These are phyloP conservation scores for Sminthurinus signatus DNA, from an alignment of 1,140 invertebrate species.

Conservation along the genomic window DNA sequence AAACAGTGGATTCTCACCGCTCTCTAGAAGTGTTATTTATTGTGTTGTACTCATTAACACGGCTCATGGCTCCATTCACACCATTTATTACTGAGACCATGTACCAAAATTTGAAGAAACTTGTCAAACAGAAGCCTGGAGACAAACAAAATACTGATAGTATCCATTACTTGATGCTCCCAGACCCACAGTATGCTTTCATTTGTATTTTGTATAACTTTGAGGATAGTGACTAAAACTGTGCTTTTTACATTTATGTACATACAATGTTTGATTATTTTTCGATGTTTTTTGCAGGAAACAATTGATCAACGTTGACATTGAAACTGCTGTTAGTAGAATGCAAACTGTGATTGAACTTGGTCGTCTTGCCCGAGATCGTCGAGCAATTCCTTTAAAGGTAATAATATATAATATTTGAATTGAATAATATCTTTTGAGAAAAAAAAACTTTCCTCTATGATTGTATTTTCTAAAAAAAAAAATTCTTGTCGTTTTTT, in stretches of 20 bases:
- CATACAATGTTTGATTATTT: too few relatives aligned
- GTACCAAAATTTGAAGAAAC: constrained; percentile 74
- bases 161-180: constrained; percentile 85
- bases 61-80: constrained; percentile 94
- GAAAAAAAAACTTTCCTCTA: too few relatives aligned
- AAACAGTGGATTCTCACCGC: constrained; percentile 66
- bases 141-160: constrained; percentile 54
- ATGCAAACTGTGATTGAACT: constrained; percentile 97
- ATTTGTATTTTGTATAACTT: neutral
- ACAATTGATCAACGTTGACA: constrained; percentile 71
- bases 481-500: too few relatives aligned
- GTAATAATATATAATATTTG: constrained; percentile 43
- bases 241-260: too few relatives aligned
- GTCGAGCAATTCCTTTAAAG: constrained; percentile 89
- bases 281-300: constrained; percentile 47
- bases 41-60: constrained; percentile 81
- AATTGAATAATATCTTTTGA: too few relatives aligned
- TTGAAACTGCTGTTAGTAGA: constrained; percentile 79
- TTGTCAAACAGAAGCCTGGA: constrained; percentile 45
- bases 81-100: constrained; percentile 95
- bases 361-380: constrained; percentile 83
- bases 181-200: constrained; percentile 54
- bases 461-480: too few relatives aligned
- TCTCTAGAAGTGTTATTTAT: constrained; percentile 82
- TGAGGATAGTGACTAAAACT: too few relatives aligned